A percentile compares a stretch with the other conserved stretches of the same genome.
Evolutionary conservation across 2,888 invertebrate species (phyloP).

Genomic region (Chelonus formosanus): DNA sequence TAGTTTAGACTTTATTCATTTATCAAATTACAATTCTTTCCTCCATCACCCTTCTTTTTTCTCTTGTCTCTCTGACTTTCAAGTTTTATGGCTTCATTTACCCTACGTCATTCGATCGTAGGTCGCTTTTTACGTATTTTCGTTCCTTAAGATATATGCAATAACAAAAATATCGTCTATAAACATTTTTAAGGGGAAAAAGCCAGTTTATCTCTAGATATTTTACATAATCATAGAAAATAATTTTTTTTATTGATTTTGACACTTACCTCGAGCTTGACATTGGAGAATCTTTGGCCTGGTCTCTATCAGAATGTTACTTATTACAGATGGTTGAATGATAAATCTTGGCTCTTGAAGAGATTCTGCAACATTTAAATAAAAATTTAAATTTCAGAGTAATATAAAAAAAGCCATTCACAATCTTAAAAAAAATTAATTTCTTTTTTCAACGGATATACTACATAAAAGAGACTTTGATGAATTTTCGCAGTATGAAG

Average conservation of each 20-base stretch:
- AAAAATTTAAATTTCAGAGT: neutral
- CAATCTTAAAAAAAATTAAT: constrained; percentile 3
- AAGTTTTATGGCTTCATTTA: constrained; percentile 22
- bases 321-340: constrained; percentile 85
- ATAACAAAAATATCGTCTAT: neutral
- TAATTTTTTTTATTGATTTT: constrained; percentile 26
- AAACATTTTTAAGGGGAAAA: no score
- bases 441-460: neutral
- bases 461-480: constrained; percentile 7
- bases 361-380: constrained; percentile 63
- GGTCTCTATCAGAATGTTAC: constrained; percentile 87
- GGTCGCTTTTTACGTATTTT: constrained; percentile 6
- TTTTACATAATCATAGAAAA: no score
- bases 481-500: constrained; percentile 9
- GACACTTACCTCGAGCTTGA: constrained; percentile 79
- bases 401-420: neutral
- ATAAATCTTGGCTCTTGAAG: constrained; percentile 89
- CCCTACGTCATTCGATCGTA: constrained; percentile 23
- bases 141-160: neutral
- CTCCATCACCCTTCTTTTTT: constrained; percentile 2
- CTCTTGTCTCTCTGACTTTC: constrained; percentile 3
- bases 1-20: constrained; percentile 12
- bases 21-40: constrained; percentile 37
- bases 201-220: no score
- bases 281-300: constrained; percentile 92